Conservation (phyloP, 1,140 invertebrate species). For the Limonius californicus region DNA sequence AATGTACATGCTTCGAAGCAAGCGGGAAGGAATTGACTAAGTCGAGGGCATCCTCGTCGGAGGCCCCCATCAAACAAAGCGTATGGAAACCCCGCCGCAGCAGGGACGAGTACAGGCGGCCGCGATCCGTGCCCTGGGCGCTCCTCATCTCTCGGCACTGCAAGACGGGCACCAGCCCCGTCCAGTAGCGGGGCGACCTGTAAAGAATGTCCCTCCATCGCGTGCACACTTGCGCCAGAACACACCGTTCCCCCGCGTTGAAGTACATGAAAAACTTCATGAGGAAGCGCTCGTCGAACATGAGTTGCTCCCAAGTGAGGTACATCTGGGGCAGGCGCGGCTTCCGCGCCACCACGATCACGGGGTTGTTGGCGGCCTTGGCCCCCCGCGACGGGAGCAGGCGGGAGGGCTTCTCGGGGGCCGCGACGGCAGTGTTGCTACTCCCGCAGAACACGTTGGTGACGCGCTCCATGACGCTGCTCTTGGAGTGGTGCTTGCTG, state of each 20-base stretch:
- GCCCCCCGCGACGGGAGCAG: conserved; percentile 38
- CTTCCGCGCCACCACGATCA: not conserved
- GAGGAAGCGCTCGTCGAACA: conserved; percentile 80
- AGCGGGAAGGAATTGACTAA: conserved; percentile 79
- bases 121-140: conserved; percentile 61
- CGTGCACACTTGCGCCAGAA: conserved; percentile 68
- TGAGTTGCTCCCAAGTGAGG: conserved; percentile 69
- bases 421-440: conserved; percentile 45
- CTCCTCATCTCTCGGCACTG: conserved; percentile 74
- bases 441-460: conserved; percentile 76
- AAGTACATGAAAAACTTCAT: conserved; percentile 83
- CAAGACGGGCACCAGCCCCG: conserved; percentile 74
- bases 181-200: conserved; percentile 77
- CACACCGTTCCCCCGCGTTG: conserved; percentile 68
- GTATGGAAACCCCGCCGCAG: conserved; percentile 82
- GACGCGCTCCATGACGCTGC: conserved; percentile 78
- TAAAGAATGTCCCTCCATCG: conserved; percentile 85
- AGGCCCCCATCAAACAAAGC: conserved; percentile 76
- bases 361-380: conserved; percentile 11
- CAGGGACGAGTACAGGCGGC: conserved; percentile 76
- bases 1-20: conserved; percentile 77
- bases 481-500: conserved; percentile 57
- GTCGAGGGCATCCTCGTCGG: conserved; percentile 84
- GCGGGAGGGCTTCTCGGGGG: conserved; percentile 55
- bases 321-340: conserved; percentile 39